Evolutionary conservation across 2,797 vertebrate genomes (phyloP), one percentile per base, ranked within the genome.

Genomic region (Syngnathus rostellatus): DNA sequence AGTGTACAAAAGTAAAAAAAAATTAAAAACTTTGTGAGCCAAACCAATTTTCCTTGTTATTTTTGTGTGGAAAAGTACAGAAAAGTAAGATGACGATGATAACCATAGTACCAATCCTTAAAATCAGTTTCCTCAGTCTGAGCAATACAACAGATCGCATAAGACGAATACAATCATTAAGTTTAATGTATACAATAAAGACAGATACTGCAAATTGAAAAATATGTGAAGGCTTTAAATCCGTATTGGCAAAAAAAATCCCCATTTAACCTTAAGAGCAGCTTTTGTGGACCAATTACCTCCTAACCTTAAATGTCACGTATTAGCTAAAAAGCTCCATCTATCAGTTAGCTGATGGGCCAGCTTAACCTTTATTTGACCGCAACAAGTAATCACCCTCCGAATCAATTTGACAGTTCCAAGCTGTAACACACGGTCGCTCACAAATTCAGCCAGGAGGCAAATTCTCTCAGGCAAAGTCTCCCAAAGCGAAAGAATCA

Each of bases 341-440:
- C 54, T 2, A 60, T 60, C 19, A 41, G 37, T 61, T 66, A 51
- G 2, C 41, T 51, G 39, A 6, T 4, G 5, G 46, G 38, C 48
- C 3, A 37, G 51, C 53, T 25, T 17, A 51, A 53, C 55, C 65
- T 16, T 51, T 43, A 45, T 7, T 37, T 74, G 70, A 75, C 69
- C 72, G 50, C 69, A 50, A 67, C 37, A 50, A 62, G 54, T 63
- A 66, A 71, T 71, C 40, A 72, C 60, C 53, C 57, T 5, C 38
- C 51, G 54, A 65, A 79, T 76, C 61, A 67, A n/a, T 67, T 38
- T 65, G 65, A 72, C 17, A n/a, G 61, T 67, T 39, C 5, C 0
- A 67, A 60, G 67, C 55, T 31, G 70, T 53, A 41, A 57, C 62
- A 63, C 0, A 14, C 31, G 65, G 17, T 17, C 17, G 8, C 19